Base-by-base conservation (phyloP, 2,888 invertebrate species). In the Acronicta aceris region DNA sequence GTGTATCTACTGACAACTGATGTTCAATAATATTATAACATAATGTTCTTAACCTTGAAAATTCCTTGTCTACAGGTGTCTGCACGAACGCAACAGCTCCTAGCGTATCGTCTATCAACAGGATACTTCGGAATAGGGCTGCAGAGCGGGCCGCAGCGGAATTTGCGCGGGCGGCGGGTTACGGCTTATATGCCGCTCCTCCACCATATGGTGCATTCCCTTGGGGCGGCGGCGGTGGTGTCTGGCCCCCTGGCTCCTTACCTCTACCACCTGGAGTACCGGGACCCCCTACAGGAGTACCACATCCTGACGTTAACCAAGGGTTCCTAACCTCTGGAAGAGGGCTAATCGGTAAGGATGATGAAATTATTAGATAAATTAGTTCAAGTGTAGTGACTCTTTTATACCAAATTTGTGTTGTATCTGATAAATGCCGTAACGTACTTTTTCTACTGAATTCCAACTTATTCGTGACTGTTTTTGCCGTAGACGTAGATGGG, bases 131-230 rank as follows among this genome's bases (percentile, higher is more conserved):
- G 70, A 99, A 99, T 88, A 96, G 99, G 12, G 99, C 99, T 0
- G 99, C 99, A 0, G 99, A 99, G 89, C 95, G 99, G 7, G 99
- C 99, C 0, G 99, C 99, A 0, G 98, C 98, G 0, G 99, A 99
- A 91, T 98, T 99, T 80, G 98, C 99, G 0, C 95, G 98, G 15
- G 98, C 98, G 0, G 98, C 98, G 0, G 98, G 98, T 13, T 98
- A 98, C 86, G 98, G 98, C 0, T 95, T 98, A 9, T 97, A 98
- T 89, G 97, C 97, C 51, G 97, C 97, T 10, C 97, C 97, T 74
- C 97, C 98, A 0, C 96, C 96, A 5, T 89, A 95, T 95, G 83
- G 96, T 89, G 96, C 96, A 89, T 84, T 96, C 91, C 80, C 96
- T 81, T 83, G 95, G 96, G 84, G 91, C 69, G 81, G 90, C 70